Percentiles rank a stretch among this genome's conserved stretches.
Evolutionary conservation across 2,113 vertebrate genomes (phyloP).

Genomic region (Melanostigma gelatinosum): DNA sequence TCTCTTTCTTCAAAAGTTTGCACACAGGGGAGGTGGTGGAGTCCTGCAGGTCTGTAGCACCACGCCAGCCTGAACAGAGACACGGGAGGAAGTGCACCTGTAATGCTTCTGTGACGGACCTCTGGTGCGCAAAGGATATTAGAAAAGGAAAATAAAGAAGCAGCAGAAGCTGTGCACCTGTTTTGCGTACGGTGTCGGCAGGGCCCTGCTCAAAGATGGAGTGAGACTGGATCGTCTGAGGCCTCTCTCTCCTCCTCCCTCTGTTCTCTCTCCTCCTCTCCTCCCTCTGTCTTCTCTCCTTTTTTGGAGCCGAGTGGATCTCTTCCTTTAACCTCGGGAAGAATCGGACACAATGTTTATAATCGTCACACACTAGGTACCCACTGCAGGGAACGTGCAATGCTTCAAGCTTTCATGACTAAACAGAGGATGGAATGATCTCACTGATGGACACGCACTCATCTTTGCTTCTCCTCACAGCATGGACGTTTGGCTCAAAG

Average conservation of each 20-base stretch:
- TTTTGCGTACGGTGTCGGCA: constrained; percentile 74
- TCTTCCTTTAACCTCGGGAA: constrained; percentile 72
- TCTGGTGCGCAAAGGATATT: background rate
- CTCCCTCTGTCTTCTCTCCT: constrained; percentile 73
- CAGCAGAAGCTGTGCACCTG: constrained; percentile 53
- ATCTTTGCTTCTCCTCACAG: constrained; percentile 82
- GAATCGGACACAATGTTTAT: background rate
- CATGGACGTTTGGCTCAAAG: constrained; percentile 82
- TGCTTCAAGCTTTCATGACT: background rate
- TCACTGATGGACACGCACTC: constrained; percentile 73
- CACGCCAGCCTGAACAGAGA: constrained; percentile 61
- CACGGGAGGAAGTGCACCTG: background rate
- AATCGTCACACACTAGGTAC: background rate
- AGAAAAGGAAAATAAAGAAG: background rate
- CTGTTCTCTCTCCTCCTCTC: constrained; percentile 73
- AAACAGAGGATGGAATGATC: background rate
- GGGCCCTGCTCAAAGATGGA: constrained; percentile 86
- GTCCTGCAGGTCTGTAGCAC: constrained; percentile 47
- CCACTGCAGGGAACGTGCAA: background rate
- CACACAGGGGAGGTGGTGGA: constrained; percentile 56
- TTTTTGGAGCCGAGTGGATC: constrained; percentile 57
- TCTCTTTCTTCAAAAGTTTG: constrained; percentile 79
- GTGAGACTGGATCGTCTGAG: constrained; percentile 83
- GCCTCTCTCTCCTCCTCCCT: constrained; percentile 76
- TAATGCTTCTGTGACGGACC: background rate